Conservation (phyloP, 2,888 invertebrate genomes). For the Drosophila meridionalis region DNA sequence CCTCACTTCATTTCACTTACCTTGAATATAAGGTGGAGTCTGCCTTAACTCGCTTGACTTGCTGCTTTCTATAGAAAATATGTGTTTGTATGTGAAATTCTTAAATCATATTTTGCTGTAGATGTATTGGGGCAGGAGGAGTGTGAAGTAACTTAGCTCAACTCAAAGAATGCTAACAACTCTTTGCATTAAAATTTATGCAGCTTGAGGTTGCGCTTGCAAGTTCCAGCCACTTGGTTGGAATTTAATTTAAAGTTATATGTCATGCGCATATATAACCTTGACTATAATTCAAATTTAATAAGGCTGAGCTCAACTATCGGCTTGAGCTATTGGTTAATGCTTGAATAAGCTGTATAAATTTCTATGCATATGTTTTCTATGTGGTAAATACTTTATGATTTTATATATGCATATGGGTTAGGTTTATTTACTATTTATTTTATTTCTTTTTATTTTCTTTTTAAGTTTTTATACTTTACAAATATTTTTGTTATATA, state of each 20-base stretch:
- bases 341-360: not conserved
- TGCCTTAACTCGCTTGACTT: constrained; percentile 14
- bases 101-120: not conserved
- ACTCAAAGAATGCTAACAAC: not conserved
- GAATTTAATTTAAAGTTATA: not conserved
- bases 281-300: not conserved
- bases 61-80: not conserved
- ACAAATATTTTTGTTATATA: too few relatives aligned
- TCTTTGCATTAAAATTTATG: not conserved
- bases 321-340: not conserved
- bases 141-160: not conserved
- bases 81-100: constrained; percentile 10
- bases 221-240: not conserved
- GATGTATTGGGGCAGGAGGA: not conserved
- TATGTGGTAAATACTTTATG: too few relatives aligned
- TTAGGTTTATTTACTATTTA: too few relatives aligned
- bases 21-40: constrained; percentile 43
- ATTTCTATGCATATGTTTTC: not conserved
- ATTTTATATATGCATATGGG: too few relatives aligned
- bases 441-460: too few relatives aligned
- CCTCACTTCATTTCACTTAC: constrained; percentile 33
- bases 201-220: not conserved
- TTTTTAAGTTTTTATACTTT: too few relatives aligned
- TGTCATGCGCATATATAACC: not conserved
- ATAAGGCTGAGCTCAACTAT: not conserved